Evolutionary conservation across 1,140 invertebrate species (phyloP).

Genomic region (Trigoniulus corallinus): DNA sequence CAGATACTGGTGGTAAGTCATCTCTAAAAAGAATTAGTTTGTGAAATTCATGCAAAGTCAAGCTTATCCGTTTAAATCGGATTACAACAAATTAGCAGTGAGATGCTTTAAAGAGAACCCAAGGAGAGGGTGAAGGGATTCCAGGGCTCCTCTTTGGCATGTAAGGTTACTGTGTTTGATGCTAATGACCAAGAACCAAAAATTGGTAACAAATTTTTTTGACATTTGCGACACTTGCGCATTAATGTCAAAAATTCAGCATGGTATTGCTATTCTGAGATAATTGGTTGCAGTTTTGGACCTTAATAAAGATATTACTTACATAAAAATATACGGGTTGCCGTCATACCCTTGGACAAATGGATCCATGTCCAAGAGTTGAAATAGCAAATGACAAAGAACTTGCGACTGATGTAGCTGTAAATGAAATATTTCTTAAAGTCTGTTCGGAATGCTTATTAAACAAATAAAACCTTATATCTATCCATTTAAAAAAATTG

Average conservation of each 20-base stretch:
- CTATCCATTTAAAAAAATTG: too few relatives aligned
- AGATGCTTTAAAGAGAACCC: too few relatives aligned
- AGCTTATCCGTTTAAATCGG: neutral
- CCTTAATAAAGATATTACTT: slow-evolving; percentile 18
- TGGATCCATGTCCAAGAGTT: slow-evolving; percentile 43
- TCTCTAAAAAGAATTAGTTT: slow-evolving; percentile 36
- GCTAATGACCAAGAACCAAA: too few relatives aligned
- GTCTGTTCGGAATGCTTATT: neutral
- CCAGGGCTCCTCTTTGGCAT: too few relatives aligned
- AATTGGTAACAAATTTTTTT: too few relatives aligned
- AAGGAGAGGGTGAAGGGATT: too few relatives aligned
- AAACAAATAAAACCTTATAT: too few relatives aligned
- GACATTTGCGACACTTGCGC: too few relatives aligned
- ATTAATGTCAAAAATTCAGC: too few relatives aligned
- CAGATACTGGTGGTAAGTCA: slow-evolving; percentile 44
- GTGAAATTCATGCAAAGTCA: neutral
- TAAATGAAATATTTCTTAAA: neutral
- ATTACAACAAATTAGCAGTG: too few relatives aligned
- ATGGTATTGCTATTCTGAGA: too few relatives aligned
- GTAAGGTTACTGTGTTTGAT: too few relatives aligned
- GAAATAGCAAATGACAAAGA: slow-evolving; percentile 52
- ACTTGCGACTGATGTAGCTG: slow-evolving; percentile 42
- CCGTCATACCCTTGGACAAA: slow-evolving; percentile 34
- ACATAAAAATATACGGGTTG: slow-evolving; percentile 48
- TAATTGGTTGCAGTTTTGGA: neutral